These are phyloP conservation scores for Pyrocephalus nanus DNA, from an alignment of 2,797 vertebrate genomes.

Conservation along the genomic window DNA sequence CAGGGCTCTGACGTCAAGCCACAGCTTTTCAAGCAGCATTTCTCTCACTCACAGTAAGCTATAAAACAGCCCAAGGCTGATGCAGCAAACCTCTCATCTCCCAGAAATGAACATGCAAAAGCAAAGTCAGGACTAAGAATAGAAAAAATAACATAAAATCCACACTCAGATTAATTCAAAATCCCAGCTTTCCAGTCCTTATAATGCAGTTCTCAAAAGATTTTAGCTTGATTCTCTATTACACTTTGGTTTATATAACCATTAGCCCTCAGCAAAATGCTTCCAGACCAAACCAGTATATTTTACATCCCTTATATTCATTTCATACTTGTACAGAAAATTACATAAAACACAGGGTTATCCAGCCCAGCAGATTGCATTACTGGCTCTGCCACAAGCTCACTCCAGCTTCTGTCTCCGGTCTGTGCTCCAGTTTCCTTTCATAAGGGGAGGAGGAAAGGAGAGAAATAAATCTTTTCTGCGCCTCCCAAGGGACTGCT, in stretches of 20 bases:
- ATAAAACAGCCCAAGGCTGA: background rate
- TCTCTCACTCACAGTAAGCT: background rate
- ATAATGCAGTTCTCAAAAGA: conserved; percentile 11
- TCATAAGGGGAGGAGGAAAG: background rate
- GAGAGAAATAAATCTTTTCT: conserved; percentile 9
- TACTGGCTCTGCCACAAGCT: conserved; percentile 11
- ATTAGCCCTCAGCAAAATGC: conserved; percentile 35
- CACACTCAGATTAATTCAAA: conserved; percentile 24
- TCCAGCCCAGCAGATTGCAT: conserved; percentile 14
- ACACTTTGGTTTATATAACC: conserved; percentile 25
- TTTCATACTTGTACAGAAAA: conserved; percentile 44
- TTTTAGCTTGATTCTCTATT: conserved; percentile 19
- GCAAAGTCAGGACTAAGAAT: background rate
- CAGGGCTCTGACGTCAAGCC: background rate
- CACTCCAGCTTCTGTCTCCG: background rate
- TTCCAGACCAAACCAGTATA: conserved; percentile 17
- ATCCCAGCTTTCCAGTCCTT: background rate
- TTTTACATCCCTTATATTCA: conserved; percentile 19
- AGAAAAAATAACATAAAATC: background rate
- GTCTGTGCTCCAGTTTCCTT: conserved; percentile 12
- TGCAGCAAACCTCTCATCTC: background rate
- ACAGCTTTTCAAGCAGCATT: background rate
- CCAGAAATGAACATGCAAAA: background rate
- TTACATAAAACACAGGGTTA: conserved; percentile 12
- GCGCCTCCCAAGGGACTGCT: background rate